A percentile compares a stretch with the other conserved stretches of the same genome.
Conservation (phyloP, 2,113 vertebrate genomes). For the Nesospiza acunhae region DNA sequence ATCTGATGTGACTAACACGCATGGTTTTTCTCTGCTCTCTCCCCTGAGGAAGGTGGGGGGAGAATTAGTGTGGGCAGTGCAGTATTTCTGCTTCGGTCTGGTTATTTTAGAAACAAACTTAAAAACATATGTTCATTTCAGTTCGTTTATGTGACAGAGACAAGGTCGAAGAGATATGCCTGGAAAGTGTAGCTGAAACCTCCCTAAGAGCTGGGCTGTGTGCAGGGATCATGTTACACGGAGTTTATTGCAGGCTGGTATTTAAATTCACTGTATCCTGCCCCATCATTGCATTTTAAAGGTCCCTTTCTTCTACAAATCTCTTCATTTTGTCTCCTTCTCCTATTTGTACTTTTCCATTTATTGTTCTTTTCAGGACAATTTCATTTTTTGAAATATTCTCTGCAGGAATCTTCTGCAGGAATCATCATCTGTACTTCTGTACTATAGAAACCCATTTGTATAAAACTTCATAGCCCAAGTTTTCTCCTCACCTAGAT, state of each 20-base stretch:
- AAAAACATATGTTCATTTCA: constrained; percentile 61
- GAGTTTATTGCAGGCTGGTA: constrained; percentile 1
- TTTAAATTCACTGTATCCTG: background rate
- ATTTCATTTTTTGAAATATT: background rate
- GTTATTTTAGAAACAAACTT: constrained; percentile 56
- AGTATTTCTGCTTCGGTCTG: constrained; percentile 15
- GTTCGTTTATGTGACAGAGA: constrained; percentile 40
- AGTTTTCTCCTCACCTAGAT: background rate
- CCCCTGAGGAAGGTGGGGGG: constrained; percentile 20
- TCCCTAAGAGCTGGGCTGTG: constrained; percentile 1
- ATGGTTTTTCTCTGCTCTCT: constrained; percentile 50
- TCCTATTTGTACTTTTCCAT: background rate
- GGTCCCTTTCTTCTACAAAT: background rate
- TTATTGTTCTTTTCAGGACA: background rate
- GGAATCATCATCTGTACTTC: background rate
- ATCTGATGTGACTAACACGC: constrained; percentile 24
- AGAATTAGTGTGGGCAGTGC: constrained; percentile 4
- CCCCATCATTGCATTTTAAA: background rate
- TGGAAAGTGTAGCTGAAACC: constrained; percentile 40
- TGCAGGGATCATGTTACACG: background rate
- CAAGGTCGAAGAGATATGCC: constrained; percentile 44
- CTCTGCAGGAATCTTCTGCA: background rate
- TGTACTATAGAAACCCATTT: background rate
- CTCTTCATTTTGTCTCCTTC: background rate
- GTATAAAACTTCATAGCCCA: background rate